Evolutionary conservation across 2,113 vertebrate species (phyloP), one percentile per base, ranked within the genome.

Genomic region (Lepus europaeus): DNA sequence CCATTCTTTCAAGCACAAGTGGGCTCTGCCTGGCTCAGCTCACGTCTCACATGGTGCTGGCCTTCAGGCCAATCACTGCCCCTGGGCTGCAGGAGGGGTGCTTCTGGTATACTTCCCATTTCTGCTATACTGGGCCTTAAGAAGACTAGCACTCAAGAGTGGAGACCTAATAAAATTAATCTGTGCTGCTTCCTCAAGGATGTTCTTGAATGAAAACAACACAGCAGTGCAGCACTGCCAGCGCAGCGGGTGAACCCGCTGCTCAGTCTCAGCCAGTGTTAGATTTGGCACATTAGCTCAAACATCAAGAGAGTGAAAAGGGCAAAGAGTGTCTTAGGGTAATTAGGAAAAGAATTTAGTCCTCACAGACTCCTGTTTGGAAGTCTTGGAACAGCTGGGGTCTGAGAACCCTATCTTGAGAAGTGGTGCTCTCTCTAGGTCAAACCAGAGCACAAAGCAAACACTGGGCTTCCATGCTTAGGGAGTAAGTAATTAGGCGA

Each of bases 31-130:
- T n/a, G 25, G 63, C 9, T 49, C 49, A 11, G 59, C 66, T 6
- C 1, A 1, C 64, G 4, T 12, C 29, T 19, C 59, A 8, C 51
- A 64, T 25, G 49, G 39, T 0, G 6, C 68, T 7, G n/a, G 16
- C 39, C 49, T 45, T 39, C 56, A 33, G n/a, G 59, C 39, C 5
- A 1, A 3, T 25, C 0, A 0, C 17, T 5, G 25, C 5, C 12
- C 77, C 6, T 22, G 8, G 4, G 68, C 49, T 1, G 2, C 10
- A 10, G 31, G 49, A 87, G 53, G 22, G 63, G 29, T 1, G 1
- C 83, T 49, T 19, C 31, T 16, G 29, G 36, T 2, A 27, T 6
- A 3, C n/a, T 39, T 64, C 56, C 33, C 25, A 4, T 4, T 9
- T 6, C 45, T 8, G 76, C 49, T 77, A 39, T 36, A 22, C 64